These are phyloP conservation scores for Pelusios castaneus DNA, from an alignment of 2,113 vertebrate species.

Conservation along the genomic window DNA sequence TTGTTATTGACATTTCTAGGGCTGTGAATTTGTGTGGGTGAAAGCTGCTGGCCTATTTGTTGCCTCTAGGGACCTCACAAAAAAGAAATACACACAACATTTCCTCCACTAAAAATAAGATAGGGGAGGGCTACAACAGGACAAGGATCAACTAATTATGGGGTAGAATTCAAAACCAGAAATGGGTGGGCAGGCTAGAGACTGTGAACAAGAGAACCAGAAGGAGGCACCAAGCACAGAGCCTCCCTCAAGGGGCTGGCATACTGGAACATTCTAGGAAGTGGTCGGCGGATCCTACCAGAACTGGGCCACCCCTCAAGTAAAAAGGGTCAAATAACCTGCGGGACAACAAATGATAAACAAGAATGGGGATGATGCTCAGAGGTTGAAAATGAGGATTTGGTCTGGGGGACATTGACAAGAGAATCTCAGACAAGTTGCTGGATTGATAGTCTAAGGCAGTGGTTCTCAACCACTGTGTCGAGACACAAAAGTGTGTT, in stretches of 20 bases:
- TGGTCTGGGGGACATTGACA: neutral
- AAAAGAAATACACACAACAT: neutral
- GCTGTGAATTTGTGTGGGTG: neutral
- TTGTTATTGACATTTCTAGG: conserved; percentile 4
- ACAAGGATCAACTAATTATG: neutral
- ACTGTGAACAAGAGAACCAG: neutral
- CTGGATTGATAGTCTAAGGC: neutral
- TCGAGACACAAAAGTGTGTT: too few species aligned
- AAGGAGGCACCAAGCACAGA: neutral
- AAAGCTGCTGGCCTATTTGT: neutral
- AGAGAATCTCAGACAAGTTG: rapidly evolving
- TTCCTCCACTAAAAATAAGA: neutral
- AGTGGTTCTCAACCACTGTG: too few species aligned
- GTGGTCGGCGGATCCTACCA: neutral
- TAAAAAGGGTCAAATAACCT: too few species aligned
- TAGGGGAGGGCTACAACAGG: neutral
- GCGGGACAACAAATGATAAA: neutral
- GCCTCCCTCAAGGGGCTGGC: neutral
- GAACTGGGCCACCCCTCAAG: neutral
- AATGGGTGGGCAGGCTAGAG: neutral
- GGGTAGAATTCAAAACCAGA: neutral
- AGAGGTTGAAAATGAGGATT: neutral
- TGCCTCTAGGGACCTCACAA: neutral
- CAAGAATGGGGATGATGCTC: neutral
- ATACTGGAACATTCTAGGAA: neutral